A percentile compares a stretch with the other conserved stretches of the same genome.
Conservation (phyloP, 2,888 invertebrate genomes). For the Oegoconia quadripuncta region DNA sequence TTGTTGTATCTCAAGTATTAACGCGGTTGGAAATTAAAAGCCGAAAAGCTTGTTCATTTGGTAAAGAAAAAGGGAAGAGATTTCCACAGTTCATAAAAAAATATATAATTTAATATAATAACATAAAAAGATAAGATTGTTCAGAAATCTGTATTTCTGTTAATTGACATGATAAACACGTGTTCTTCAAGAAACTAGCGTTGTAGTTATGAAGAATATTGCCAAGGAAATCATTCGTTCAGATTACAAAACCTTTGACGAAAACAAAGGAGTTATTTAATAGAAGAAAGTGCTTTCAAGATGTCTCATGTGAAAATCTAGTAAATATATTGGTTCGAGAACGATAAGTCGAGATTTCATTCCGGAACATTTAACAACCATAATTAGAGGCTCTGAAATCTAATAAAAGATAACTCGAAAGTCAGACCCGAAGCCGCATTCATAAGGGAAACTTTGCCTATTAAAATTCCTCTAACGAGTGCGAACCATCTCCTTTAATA, state of each 20-base stretch:
- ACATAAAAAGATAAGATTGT: too few relatives aligned
- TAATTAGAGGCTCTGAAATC: conserved; percentile 68
- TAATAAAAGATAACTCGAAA: conserved; percentile 75
- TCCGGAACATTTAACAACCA: conserved; percentile 59
- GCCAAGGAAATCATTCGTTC: too few relatives aligned
- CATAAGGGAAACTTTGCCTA: conserved; percentile 72
- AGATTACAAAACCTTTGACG: too few relatives aligned
- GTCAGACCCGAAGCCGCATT: conserved; percentile 65
- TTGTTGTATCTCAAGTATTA: conserved; percentile 31
- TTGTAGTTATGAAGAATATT: too few relatives aligned
- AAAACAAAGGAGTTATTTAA: too few relatives aligned
- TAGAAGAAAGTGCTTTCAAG: too few relatives aligned
- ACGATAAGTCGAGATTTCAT: conserved; percentile 52
- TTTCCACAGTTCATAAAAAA: too few relatives aligned
- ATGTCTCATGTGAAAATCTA: neutral
- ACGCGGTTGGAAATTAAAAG: conserved; percentile 42
- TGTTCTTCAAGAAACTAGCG: too few relatives aligned
- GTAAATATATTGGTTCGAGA: neutral
- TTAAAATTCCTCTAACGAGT: conserved; percentile 77
- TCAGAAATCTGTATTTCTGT: too few relatives aligned
- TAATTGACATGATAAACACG: too few relatives aligned
- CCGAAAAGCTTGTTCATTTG: conserved; percentile 47
- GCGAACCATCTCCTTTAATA: conserved; percentile 72
- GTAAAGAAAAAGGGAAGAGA: too few relatives aligned
- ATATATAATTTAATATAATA: too few relatives aligned